Base-by-base conservation (phyloP, 2,797 vertebrate species). In the Acrocephalus scirpaceus region DNA sequence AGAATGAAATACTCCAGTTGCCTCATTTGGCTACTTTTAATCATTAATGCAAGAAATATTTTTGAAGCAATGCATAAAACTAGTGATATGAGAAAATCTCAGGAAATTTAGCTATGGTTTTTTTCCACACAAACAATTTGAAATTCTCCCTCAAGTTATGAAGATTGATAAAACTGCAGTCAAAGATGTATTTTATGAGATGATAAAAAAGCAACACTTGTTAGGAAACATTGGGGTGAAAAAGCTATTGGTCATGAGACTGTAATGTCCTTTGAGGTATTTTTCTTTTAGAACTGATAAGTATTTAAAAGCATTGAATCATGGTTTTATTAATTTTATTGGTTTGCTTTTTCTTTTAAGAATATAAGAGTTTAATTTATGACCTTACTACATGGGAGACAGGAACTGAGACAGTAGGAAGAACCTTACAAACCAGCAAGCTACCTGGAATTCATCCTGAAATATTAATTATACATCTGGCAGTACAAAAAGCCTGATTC, bases 391-490 rank as follows among this genome's bases (percentile, higher is more conserved):
- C 54, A 32, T 16, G 3, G 47, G 73, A 73, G 62, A 90, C 72
- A 69, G 58, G 69, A 94, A 93, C 61, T 51, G 66, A 93, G 79
- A 88, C 86, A 81, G 85, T 92, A 79, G 58, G 82, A 94, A 91
- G 50, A 94, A 88, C 62, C 53, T 83, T 92, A 86, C 21, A 86
- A 95, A 96, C 34, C 93, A 95, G 94, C 91, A 95, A 95, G 95
- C 76, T 94, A 95, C 70, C 95, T 97, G 94, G 96, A 97, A 92
- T 94, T 90, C 79, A 62, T 96, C 88, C 93, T 96, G 94, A 94
- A 95, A 93, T 95, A 97, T 97, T 95, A 96, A 94, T 96, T 96
- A 96, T 95, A 86, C 93, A 95, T 94, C 93, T 96, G 93, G 92
- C 92, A 95, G 75, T 87, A 96, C 91, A 96, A 96, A 95, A 92